Evolutionary conservation across 2,113 vertebrate species (phyloP), one percentile per base, ranked within the genome.

Genomic region (Panurus biarmicus): DNA sequence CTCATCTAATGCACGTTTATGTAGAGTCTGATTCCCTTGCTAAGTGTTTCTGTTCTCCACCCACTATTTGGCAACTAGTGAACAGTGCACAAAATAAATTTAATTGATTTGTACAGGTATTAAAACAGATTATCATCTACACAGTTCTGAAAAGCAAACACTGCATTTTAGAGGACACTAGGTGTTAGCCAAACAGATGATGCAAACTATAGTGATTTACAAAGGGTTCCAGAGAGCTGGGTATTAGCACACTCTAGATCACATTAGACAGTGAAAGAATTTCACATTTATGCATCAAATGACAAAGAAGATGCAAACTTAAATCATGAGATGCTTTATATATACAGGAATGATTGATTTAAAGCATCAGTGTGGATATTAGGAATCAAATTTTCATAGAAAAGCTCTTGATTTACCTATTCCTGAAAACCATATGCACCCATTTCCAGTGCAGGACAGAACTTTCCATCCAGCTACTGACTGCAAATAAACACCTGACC

Each of bases 21-120:
- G 70, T 57, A 54, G 91, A 90, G 61, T 53, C 80, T 71, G 66
- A 82, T 90, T 89, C n/a, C 53, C 45, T 36, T 61, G 66, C 36
- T 89, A 89, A 90, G 57, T 81, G 54, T 53, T 93, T 78, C 51
- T 89, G 72, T 66, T 93, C 89, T 94, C 70, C 74, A 92, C 50
- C 44, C 73, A 77, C n/a, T n/a, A 87, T 94, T 45, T 86, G 95
- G 31, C 86, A 85, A 64, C 53, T 45, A 90, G 71, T 61, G 91
- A 94, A 91, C 92, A 87, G 62, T 61, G 60, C 14, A 64, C 76
- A 93, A 92, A 89, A 93, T 79, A 93, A 87, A 79, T 87, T 70
- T 93, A 94, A 93, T 90, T 94, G 89, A 94, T 95, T 79, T 81
- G 70, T 85, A 86, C 89, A 91, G 65, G 74, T 91, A 93, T 94